These are phyloP conservation scores for Alethe diademata DNA, from an alignment of 2,113 vertebrate species.

Conservation along the genomic window DNA sequence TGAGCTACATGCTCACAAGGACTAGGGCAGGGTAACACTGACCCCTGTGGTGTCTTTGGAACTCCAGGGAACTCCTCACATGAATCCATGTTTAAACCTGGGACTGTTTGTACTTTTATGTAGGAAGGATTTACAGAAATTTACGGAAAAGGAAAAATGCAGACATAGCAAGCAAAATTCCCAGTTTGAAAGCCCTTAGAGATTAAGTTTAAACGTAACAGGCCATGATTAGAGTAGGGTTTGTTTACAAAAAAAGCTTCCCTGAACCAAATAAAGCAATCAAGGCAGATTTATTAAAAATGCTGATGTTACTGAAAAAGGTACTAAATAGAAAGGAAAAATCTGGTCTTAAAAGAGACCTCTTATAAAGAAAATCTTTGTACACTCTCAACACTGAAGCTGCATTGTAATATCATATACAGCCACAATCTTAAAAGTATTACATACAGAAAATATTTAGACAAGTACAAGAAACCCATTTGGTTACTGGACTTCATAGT, in stretches of 20 bases:
- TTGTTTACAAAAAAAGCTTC: neutral
- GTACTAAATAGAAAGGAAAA: neutral
- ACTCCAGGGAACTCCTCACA: neutral
- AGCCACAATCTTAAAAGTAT: neutral
- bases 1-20: neutral
- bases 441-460: neutral
- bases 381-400: neutral
- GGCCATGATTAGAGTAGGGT: neutral
- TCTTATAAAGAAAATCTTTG: neutral
- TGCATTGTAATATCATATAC: neutral
- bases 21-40: neutral
- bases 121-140: neutral
- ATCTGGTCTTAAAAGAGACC: neutral
- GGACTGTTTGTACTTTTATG: neutral
- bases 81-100: neutral
- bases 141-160: neutral
- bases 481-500: neutral
- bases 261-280: neutral
- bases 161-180: neutral
- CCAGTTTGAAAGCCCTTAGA: neutral
- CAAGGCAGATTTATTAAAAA: neutral
- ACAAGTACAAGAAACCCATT: neutral
- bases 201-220: neutral
- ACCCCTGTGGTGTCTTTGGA: fast-evolving
- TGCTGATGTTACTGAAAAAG: neutral